Evolutionary conservation across 2,113 vertebrate genomes (phyloP).

Genomic region (Chunga burmeisteri): DNA sequence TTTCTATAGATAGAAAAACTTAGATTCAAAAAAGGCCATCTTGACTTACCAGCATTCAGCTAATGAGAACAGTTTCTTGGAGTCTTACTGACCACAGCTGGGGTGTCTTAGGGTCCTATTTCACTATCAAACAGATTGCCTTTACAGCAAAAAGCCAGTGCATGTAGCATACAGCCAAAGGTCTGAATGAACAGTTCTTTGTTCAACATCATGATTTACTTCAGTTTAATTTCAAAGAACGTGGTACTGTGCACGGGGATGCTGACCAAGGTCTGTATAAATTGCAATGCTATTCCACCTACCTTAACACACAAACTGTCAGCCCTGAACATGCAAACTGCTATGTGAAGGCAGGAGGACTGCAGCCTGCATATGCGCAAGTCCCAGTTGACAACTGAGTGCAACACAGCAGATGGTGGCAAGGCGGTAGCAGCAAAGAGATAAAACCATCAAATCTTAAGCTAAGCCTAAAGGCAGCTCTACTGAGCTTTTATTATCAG

Average conservation of each 20-base stretch:
- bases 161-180: not conserved
- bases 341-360: not conserved
- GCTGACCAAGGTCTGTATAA: not conserved
- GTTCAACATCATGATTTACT: not conserved
- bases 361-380: not conserved
- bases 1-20: not conserved
- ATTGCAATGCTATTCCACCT: not conserved
- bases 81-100: not conserved
- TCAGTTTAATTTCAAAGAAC: not conserved
- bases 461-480: not conserved
- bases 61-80: not conserved
- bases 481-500: not conserved
- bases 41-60: not conserved
- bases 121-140: not conserved
- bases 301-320: not conserved
- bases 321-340: not conserved
- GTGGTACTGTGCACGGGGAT: not conserved
- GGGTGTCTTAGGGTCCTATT: not conserved
- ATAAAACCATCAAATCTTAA: slow-evolving; percentile 6
- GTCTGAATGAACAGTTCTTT: not conserved
- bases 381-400: not conserved
- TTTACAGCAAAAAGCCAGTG: not conserved
- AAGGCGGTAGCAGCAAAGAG: slow-evolving; percentile 1
- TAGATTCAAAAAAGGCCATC: not conserved
- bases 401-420: slow-evolving; percentile 32